phyloP scores from a whole-genome alignment of 2,888 invertebrate genomes.

The Myopa tessellatipennis region DNA sequence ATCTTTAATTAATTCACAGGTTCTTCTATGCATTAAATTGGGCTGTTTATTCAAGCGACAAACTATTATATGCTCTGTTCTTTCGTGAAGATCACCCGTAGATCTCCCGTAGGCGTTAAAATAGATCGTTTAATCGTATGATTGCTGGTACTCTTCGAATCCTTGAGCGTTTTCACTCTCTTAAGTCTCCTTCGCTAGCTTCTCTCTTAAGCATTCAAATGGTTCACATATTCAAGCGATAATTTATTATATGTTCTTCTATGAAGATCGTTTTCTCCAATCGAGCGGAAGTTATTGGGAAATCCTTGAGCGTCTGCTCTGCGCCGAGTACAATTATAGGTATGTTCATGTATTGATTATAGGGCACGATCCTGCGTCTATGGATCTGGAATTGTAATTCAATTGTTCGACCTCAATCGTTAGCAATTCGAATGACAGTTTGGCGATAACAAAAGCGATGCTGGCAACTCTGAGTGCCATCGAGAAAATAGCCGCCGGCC shows the following conservation, averaged over 20 bases:
- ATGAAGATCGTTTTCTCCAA: background rate
- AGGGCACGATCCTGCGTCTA: background rate
- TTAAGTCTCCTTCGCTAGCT: background rate
- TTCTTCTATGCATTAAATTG: background rate
- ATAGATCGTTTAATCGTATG: too few relatives aligned
- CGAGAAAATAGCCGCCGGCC: conserved; percentile 27
- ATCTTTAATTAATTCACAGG: background rate
- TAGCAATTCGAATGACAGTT: conserved; percentile 21
- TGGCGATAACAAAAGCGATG: background rate
- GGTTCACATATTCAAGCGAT: background rate
- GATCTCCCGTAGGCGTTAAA: too few relatives aligned
- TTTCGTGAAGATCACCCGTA: too few relatives aligned
- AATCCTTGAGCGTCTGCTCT: conserved; percentile 26
- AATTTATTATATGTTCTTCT: background rate
- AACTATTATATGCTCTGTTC: background rate
- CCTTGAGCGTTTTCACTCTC: background rate
- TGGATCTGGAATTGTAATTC: conserved; percentile 12
- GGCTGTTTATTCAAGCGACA: background rate
- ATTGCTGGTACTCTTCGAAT: background rate
- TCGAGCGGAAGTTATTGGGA: conserved; percentile 11
- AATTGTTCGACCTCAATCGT: conserved; percentile 29
- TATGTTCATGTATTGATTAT: background rate
- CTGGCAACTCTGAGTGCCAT: conserved; percentile 29
- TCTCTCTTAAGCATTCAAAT: conserved; percentile 1
- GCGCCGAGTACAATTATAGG: background rate